Conservation (phyloP, 2,888 invertebrate genomes). For the Liposcelis brunnea region DNA sequence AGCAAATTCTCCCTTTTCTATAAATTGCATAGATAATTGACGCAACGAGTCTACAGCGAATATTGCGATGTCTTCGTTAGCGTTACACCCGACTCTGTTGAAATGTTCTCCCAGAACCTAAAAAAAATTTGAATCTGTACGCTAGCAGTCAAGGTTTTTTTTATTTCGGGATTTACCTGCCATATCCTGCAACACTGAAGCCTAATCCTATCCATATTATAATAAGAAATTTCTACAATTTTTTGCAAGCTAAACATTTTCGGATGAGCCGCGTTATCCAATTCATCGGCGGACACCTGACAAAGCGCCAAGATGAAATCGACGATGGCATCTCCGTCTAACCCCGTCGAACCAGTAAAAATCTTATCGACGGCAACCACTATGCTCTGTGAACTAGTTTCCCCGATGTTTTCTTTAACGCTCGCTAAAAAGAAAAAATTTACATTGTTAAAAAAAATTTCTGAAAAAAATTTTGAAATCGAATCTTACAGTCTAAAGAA, state of each 20-base stretch:
- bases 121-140: conserved; percentile 2
- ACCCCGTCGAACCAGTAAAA: conserved; percentile 82
- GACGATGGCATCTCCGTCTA: conserved; percentile 96
- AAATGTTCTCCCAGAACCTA: conserved; percentile 87
- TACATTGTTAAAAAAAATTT: conserved; percentile 13
- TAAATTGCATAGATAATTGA: conserved; percentile 97
- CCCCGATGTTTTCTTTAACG: conserved; percentile 92
- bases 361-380: conserved; percentile 98
- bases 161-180: too few species aligned
- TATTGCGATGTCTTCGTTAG: conserved; percentile 91
- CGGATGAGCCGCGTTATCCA: conserved; percentile 71
- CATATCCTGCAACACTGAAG: conserved; percentile 98
- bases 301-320: conserved; percentile 96
- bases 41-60: conserved; percentile 95
- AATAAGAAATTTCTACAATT: conserved; percentile 97
- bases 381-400: conserved; percentile 96
- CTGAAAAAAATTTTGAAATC: conserved; percentile 8
- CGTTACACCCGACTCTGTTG: conserved; percentile 90
- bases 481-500: conserved; percentile 47
- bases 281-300: conserved; percentile 81
- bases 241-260: conserved; percentile 98
- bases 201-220: conserved; percentile 98
- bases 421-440: conserved; percentile 36
- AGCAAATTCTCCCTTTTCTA: conserved; percentile 97
- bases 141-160: too few species aligned